Evolutionary conservation across 2,797 vertebrate species (phyloP).

Genomic region (Oceanodroma leucorhoa): DNA sequence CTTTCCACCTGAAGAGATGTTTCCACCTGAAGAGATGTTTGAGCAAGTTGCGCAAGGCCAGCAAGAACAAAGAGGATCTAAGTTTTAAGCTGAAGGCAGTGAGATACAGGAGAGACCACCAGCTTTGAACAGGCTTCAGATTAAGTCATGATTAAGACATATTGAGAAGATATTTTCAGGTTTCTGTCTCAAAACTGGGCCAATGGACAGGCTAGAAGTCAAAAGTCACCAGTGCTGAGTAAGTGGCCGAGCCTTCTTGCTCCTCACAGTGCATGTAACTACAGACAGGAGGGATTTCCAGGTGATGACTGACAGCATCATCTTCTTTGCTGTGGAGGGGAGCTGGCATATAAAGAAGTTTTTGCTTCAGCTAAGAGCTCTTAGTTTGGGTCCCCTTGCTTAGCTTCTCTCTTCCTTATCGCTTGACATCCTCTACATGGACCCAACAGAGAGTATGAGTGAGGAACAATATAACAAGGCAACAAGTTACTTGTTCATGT

Average conservation of each 20-base stretch:
- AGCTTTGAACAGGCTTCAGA: not conserved
- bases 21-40: not conserved
- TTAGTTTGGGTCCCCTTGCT: not conserved
- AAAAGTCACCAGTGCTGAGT: not conserved
- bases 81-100: not conserved
- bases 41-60: not conserved
- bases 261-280: not conserved
- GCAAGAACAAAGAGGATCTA: not conserved
- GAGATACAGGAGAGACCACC: not conserved
- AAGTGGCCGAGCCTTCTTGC: fast-evolving
- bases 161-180: not conserved
- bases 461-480: not conserved
- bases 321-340: not conserved
- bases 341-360: not conserved
- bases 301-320: not conserved
- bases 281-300: not conserved
- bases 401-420: not conserved
- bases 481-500: not conserved
- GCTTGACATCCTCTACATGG: not conserved
- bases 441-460: not conserved
- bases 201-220: not conserved
- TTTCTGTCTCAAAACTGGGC: not conserved
- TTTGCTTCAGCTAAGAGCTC: not conserved
- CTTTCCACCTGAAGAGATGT: not conserved
- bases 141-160: not conserved